Conservation (phyloP, 2,797 vertebrate species). For the Schizopygopsis pylzovi region DNA sequence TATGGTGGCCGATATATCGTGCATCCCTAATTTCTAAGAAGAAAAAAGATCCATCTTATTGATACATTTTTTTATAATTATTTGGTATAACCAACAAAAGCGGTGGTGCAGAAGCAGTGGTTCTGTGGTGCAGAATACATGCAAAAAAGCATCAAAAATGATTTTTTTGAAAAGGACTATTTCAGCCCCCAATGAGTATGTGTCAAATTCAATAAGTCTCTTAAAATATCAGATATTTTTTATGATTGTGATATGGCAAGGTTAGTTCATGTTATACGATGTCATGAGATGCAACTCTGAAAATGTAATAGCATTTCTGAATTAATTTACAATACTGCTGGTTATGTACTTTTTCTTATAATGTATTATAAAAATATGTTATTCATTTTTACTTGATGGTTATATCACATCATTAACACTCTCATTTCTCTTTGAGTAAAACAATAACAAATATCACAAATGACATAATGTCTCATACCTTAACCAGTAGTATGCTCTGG, state of each 20-base stretch:
- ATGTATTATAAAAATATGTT: too few relatives aligned
- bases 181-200: not conserved
- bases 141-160: not conserved
- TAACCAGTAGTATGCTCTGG: conserved; percentile 85
- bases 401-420: not conserved
- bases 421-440: not conserved
- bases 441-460: not conserved
- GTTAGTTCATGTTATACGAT: not conserved
- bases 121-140: not conserved
- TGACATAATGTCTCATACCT: conserved; percentile 75
- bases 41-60: not conserved
- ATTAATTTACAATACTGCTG: not conserved
- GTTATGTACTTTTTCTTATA: too few relatives aligned
- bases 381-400: not conserved
- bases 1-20: too few relatives aligned
- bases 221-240: not conserved
- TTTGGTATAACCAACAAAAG: not conserved
- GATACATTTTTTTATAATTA: not conserved
- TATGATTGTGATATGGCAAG: not conserved
- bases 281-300: not conserved
- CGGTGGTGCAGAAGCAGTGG: too few relatives aligned
- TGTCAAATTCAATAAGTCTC: not conserved
- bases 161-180: not conserved
- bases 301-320: not conserved
- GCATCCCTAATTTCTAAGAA: not conserved